Percentiles rank a stretch among this genome's conserved stretches.
phyloP scores from a whole-genome alignment of 2,797 vertebrate genomes.

The Argya squamiceps region DNA sequence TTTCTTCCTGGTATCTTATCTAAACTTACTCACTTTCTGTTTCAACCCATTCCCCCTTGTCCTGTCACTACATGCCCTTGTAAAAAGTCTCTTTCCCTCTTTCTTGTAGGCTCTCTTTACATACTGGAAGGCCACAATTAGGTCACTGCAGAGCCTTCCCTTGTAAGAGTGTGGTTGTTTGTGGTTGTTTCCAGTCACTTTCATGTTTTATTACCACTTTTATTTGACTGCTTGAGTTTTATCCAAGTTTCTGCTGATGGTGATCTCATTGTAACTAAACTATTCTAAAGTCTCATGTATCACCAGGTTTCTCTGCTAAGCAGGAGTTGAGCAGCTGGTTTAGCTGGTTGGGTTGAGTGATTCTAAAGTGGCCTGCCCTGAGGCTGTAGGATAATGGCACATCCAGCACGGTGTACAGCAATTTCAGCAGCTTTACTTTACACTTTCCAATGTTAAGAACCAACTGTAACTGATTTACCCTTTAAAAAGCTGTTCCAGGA shows the following conservation, averaged over 20 bases:
- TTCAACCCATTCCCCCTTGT: background rate
- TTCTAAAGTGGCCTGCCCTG: background rate
- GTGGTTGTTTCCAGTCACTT: background rate
- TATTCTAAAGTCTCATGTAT: background rate
- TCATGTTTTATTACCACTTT: background rate
- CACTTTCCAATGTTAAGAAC: background rate
- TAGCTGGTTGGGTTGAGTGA: background rate
- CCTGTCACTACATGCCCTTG: background rate
- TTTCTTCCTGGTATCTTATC: background rate
- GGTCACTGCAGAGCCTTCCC: background rate
- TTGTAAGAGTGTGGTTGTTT: background rate
- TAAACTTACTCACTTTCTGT: background rate
- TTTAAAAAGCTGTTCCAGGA: background rate
- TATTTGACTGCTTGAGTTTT: background rate
- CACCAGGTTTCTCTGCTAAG: background rate
- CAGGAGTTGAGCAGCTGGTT: background rate
- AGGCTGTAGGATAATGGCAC: background rate
- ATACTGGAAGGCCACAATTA: background rate
- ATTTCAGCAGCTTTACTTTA: background rate
- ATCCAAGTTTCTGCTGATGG: background rate
- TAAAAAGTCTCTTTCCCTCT: background rate
- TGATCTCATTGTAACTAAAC: background rate
- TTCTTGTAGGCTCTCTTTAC: background rate
- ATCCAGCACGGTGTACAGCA: rapidly evolving
- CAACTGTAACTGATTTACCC: background rate